Evolutionary conservation across 2,888 invertebrate genomes (phyloP).

Genomic region (Nineta flava): DNA sequence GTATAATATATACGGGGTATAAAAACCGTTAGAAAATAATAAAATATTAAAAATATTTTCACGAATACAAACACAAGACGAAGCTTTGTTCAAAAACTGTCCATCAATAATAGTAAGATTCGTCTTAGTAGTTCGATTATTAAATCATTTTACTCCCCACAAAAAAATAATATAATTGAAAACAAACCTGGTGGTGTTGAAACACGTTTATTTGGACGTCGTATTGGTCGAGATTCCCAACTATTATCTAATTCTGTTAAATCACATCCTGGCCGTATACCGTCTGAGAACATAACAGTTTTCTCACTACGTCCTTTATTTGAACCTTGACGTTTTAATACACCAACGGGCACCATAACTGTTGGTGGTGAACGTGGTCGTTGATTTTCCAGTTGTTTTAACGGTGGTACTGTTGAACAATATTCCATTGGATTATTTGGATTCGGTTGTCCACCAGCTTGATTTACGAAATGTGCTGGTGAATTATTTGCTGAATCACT

Average conservation of each 20-base stretch:
- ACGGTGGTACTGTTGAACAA: constrained; percentile 66
- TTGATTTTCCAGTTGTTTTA: constrained; percentile 47
- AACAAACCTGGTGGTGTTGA: constrained; percentile 19
- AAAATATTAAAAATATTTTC: not conserved
- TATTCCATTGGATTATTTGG: constrained; percentile 80
- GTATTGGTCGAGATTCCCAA: constrained; percentile 31
- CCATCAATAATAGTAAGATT: too few species aligned
- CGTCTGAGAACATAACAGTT: constrained; percentile 79
- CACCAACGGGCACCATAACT: constrained; percentile 76
- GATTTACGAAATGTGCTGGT: constrained; percentile 12
- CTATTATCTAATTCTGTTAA: constrained; percentile 59
- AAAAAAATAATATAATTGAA: not conserved
- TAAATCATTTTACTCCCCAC: too few species aligned
- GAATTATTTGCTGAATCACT: constrained; percentile 18
- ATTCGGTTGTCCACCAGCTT: constrained; percentile 41
- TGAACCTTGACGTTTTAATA: constrained; percentile 54
- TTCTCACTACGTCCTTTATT: constrained; percentile 39
- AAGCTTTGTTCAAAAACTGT: too few species aligned
- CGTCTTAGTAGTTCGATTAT: constrained; percentile 16
- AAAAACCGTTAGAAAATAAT: not conserved
- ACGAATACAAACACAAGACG: too few species aligned
- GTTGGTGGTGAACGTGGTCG: constrained; percentile 38
- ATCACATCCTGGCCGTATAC: constrained; percentile 76
- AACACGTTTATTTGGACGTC: constrained; percentile 20
- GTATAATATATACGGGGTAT: too few species aligned